Percentiles rank a stretch among this genome's conserved stretches.
These are phyloP conservation scores for Zaprionus lachaisei DNA, from an alignment of 1,140 invertebrate genomes.

Conservation along the genomic window DNA sequence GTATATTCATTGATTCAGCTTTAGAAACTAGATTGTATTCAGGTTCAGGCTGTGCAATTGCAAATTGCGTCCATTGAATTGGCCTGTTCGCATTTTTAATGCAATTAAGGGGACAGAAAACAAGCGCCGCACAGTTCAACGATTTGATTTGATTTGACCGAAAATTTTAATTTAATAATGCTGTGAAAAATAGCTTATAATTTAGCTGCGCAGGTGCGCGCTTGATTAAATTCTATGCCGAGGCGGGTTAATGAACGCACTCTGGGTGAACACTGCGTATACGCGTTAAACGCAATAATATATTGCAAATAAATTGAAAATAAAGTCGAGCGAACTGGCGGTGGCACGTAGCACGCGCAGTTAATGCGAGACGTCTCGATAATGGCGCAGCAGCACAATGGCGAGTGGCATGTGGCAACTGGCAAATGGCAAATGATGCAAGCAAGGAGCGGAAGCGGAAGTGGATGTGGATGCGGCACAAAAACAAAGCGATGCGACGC, in stretches of 20 bases:
- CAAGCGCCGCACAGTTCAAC: constrained; percentile 5
- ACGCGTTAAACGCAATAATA: constrained; percentile 56
- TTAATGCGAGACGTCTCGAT: constrained; percentile 4
- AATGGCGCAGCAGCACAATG: constrained; percentile 41
- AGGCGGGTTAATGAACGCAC: constrained; percentile 16
- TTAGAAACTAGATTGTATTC: constrained; percentile 5
- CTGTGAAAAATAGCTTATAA: constrained; percentile 51
- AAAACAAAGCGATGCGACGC: constrained; percentile 55
- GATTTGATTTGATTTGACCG: constrained; percentile 24
- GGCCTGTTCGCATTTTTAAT: constrained; percentile 57
- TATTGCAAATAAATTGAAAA: constrained; percentile 45
- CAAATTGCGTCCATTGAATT: constrained; percentile 16
- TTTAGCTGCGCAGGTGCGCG: constrained; percentile 41
- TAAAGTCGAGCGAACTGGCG: constrained; percentile 43
- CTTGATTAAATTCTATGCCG: constrained; percentile 64
- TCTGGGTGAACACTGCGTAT: background rate
- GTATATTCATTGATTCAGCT: background rate
- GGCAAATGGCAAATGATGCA: constrained; percentile 1
- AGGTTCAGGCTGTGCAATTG: constrained; percentile 9
- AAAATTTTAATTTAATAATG: constrained; percentile 60
- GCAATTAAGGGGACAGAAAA: constrained; percentile 51
- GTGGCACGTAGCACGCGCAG: constrained; percentile 25
- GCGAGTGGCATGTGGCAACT: background rate
- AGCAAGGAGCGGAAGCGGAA: constrained; percentile 46
- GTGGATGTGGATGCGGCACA: constrained; percentile 53